These are phyloP conservation scores for Hoplodrina blanda DNA, from an alignment of 2,888 invertebrate species.

Conservation along the genomic window DNA sequence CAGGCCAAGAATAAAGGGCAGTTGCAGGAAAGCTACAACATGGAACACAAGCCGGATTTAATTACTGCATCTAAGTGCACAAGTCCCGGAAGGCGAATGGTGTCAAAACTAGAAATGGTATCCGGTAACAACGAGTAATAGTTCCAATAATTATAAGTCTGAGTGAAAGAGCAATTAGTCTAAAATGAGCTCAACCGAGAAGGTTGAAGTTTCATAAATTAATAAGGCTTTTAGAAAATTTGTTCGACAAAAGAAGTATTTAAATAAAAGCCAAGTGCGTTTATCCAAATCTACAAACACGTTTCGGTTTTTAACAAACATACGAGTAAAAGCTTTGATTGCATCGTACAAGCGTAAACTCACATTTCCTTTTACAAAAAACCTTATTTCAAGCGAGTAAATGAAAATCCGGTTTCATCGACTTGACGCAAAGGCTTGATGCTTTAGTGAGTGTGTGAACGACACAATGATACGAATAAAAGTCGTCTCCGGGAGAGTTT, in stretches of 20 bases:
- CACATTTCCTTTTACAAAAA: constrained; percentile 17
- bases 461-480: constrained; percentile 26
- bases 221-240: not conserved
- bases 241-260: too few relatives aligned
- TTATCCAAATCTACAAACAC: not conserved
- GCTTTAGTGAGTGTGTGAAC: constrained; percentile 42
- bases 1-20: constrained; percentile 49
- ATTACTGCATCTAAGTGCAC: constrained; percentile 54
- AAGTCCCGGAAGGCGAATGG: constrained; percentile 55
- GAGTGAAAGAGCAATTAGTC: constrained; percentile 15
- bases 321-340: constrained; percentile 1
- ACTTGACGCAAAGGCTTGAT: constrained; percentile 35
- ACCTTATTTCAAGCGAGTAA: constrained; percentile 20
- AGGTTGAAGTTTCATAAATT: not conserved
- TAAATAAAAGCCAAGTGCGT: too few relatives aligned
- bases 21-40: constrained; percentile 48
- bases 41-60: constrained; percentile 56
- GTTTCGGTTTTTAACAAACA: constrained; percentile 1
- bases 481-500: constrained; percentile 19
- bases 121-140: constrained; percentile 48
- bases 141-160: constrained; percentile 35
- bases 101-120: constrained; percentile 55
- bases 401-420: constrained; percentile 43
- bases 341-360: constrained; percentile 18
- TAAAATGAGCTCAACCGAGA: not conserved